Percentiles rank a stretch among this genome's conserved stretches.
phyloP scores from a whole-genome alignment of 2,797 vertebrate species.

The Silurus lanzhouensis region DNA sequence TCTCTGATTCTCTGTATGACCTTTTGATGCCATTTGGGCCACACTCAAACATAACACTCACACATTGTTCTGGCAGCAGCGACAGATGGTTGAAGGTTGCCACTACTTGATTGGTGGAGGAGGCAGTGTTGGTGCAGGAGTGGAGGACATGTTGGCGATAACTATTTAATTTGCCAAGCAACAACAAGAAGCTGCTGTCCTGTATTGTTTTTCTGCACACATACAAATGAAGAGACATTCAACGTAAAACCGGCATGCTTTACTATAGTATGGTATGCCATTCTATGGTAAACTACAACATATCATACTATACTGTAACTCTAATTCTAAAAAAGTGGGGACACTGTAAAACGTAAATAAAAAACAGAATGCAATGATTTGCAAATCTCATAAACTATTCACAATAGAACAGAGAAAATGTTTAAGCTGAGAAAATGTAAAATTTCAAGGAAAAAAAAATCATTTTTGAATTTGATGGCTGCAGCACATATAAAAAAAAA shows the following conservation, averaged over 20 bases:
- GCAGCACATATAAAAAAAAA: no score
- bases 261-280: neutral
- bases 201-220: constrained; percentile 1
- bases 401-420: no score
- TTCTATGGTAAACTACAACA: neutral
- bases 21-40: constrained; percentile 25
- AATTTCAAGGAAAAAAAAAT: no score
- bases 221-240: neutral
- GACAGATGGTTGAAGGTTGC: constrained; percentile 18
- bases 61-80: neutral
- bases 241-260: neutral
- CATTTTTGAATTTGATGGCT: no score
- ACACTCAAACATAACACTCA: constrained; percentile 4
- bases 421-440: no score
- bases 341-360: neutral
- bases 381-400: no score
- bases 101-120: constrained; percentile 16
- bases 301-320: neutral
- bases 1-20: constrained; percentile 21
- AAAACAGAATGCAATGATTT: no score
- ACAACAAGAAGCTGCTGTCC: constrained; percentile 10
- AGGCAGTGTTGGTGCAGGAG: neutral
- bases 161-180: neutral
- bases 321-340: no score
- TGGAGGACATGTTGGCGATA: neutral